phyloP scores from a whole-genome alignment of 2,113 vertebrate species.

The Pachyramphus minor region DNA sequence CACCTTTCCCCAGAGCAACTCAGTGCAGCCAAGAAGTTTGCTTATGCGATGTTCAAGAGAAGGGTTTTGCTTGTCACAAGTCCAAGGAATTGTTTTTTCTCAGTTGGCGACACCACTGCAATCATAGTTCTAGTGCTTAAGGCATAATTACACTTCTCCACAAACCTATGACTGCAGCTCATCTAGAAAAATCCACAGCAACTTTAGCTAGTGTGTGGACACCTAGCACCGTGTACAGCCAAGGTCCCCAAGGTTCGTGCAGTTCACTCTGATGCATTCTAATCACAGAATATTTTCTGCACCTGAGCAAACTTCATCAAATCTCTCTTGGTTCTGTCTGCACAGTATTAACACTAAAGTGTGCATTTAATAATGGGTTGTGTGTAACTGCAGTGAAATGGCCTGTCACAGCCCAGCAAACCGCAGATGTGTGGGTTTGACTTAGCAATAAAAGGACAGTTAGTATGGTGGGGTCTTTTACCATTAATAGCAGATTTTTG shows the following conservation, averaged over 20 bases:
- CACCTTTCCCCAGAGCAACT: neutral
- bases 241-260: neutral
- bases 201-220: neutral
- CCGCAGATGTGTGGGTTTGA: neutral
- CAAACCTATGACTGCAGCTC: neutral
- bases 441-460: neutral
- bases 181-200: neutral
- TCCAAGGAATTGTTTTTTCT: neutral
- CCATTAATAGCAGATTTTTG: neutral
- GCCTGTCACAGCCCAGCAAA: neutral
- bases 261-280: neutral
- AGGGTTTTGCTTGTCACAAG: neutral
- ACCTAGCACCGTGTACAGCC: neutral
- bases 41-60: neutral
- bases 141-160: neutral
- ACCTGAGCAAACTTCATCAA: neutral
- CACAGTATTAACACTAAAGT: neutral
- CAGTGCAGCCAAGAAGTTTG: neutral
- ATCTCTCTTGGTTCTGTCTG: neutral
- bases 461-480: neutral
- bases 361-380: neutral
- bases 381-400: neutral
- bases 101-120: neutral
- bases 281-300: neutral
- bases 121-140: neutral